Evolutionary conservation across 2,797 vertebrate species (phyloP).

Genomic region (Nyctalus aviator): DNA sequence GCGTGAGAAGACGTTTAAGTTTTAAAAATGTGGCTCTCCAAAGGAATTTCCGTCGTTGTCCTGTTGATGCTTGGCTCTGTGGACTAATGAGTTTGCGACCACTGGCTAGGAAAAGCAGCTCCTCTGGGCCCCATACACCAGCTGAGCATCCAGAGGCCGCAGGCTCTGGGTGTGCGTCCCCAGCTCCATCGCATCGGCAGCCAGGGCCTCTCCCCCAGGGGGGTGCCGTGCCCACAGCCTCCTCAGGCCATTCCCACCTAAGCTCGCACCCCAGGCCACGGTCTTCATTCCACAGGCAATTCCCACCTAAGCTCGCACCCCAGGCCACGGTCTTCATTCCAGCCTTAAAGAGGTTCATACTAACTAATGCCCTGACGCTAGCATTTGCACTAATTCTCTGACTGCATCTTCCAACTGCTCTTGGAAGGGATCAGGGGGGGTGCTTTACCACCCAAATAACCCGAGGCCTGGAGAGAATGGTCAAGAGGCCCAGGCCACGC

Average conservation of each 20-base stretch:
- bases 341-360: not conserved
- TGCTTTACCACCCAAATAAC: not conserved
- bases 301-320: not conserved
- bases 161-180: fast-evolving
- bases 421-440: not conserved
- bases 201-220: not conserved
- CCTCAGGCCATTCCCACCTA: not conserved
- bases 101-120: not conserved
- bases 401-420: not conserved
- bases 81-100: no score
- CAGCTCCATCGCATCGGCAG: not conserved
- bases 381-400: not conserved
- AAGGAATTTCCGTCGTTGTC: no score
- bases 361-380: not conserved
- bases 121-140: not conserved
- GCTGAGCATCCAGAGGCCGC: not conserved
- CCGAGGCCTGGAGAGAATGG: no score
- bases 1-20: no score
- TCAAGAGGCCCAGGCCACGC: not conserved
- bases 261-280: not conserved
- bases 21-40: no score
- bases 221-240: not conserved
- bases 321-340: not conserved
- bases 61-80: no score
- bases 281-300: not conserved